Base-by-base conservation (phyloP, 2,888 invertebrate species). In the Suillia variegata region DNA sequence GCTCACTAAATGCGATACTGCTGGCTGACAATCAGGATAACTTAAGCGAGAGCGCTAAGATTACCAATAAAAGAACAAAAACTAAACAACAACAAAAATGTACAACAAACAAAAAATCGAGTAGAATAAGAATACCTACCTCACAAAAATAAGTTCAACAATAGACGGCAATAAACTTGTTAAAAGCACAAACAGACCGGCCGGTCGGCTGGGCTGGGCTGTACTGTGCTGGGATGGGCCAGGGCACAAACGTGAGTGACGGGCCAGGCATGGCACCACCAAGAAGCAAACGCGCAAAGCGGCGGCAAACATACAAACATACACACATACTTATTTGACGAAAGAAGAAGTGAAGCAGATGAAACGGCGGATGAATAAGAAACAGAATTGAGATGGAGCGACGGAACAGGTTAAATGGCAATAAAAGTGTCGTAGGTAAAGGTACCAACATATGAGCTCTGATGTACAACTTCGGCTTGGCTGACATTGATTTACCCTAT, bases 391-490 rank as follows among this genome's bases (percentile, higher is more conserved):
- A 8, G n/a, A 8, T 10, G 26, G 49, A 49, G 33, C 15, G n/a
- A n/a, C n/a, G n/a, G 63, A 63, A 66, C 64, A 62, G 64, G 66
- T 66, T 64, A 64, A 66, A 63, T 62, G 58, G 59, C 63, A 64
- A 63, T 66, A 66, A 64, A 66, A 66, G 63, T 66, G 64, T 66
- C 66, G 63, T 64, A 64, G 64, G 66, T 62, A 66, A 63, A 66
- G 64, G 63, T 63, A 62, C 55, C 5, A 31, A 33, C 5, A 20
- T n/a, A n/a, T n/a, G n/a, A n/a, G n/a, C n/a, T n/a, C n/a, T n/a
- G n/a, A n/a, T n/a, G n/a, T n/a, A n/a, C n/a, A n/a, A n/a, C n/a
- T n/a, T n/a, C n/a, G n/a, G n/a, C n/a, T n/a, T n/a, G n/a, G n/a
- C n/a, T n/a, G n/a, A n/a, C n/a, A n/a, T n/a, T n/a, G n/a, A n/a